Base-by-base conservation (phyloP, 1,140 invertebrate genomes). In the Tyrophagus putrescentiae region DNA sequence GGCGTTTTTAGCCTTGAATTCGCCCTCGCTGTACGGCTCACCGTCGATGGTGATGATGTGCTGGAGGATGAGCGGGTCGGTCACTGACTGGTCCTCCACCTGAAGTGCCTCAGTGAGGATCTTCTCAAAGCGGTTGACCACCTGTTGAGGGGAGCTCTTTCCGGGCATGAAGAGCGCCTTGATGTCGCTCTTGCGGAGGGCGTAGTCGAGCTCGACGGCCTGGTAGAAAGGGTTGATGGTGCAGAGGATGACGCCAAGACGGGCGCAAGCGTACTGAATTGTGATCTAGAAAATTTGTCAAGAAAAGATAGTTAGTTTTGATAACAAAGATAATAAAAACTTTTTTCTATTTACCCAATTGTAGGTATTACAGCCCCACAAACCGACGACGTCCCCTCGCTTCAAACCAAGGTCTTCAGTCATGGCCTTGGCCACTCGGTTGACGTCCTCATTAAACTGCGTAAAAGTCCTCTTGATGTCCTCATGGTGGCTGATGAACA, bases 171-270 rank as follows among this genome's bases (percentile, higher is more conserved):
- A 64, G 18, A 64, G 28, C 16, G 39, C 42, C 50, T 64, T 64
- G 9, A 54, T 32, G 32, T 63, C 9, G 1, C 33, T 42, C 42
- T 60, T 60, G 13, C 28, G 23, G 2, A 64, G 7, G 21, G 33
- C 56, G 63, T 60, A 64, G 32, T 44, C 61, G 5, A 64, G 41
- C 28, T 64, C 63, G 5, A 53, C 11, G 31, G 18, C 5, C 27
- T 60, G 64, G 41, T 64, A 63, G 34, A 50, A 50, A 18, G 63
- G 63, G 57, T 64, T 64, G 28, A 64, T 32, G 11, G 63, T 61
- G 34, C 31, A 56, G 1, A 63, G 45, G 52, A 64, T 31, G 27
- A 50, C 54, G 0, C 63, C 63, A 6, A 64, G 4, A 13, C 18
- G 11, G 21, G 58, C 33, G 16, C 62, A 64, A 27, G 63, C 63